Evolutionary conservation across 2,113 vertebrate genomes (phyloP).

Genomic region (Plectropomus leopardus): DNA sequence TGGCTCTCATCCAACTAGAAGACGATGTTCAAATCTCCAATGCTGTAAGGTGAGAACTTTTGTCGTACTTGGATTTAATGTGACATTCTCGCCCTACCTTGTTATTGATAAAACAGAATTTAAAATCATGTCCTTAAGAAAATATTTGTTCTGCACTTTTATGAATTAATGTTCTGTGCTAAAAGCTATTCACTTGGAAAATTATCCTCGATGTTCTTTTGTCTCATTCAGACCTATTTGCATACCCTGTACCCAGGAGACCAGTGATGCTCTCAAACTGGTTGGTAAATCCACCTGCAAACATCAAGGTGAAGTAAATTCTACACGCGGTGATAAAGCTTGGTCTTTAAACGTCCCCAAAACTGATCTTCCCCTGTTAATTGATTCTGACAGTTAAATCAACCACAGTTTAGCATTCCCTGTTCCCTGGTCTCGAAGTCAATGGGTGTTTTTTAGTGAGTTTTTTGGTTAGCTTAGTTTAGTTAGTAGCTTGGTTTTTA

Average conservation of each 20-base stretch:
- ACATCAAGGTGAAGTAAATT: constrained; percentile 75
- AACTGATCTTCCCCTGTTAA: not conserved
- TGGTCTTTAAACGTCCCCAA: not conserved
- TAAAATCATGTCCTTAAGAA: not conserved
- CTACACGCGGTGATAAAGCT: not conserved
- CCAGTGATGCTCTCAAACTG: constrained; percentile 75
- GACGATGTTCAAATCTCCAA: constrained; percentile 14
- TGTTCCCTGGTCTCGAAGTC: no score
- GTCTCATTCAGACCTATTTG: constrained; percentile 80
- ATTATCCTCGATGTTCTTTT: constrained; percentile 2
- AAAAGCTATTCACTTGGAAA: not conserved
- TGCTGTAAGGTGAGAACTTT: constrained; percentile 33
- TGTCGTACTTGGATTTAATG: not conserved
- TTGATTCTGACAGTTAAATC: not conserved
- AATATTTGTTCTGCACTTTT: not conserved
- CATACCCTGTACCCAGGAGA: constrained; percentile 83
- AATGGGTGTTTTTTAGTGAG: no score
- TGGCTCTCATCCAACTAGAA: constrained; percentile 80
- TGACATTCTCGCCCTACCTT: not conserved
- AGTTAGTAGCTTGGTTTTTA: no score
- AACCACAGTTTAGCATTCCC: no score
- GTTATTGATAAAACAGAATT: not conserved
- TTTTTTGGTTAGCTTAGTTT: no score
- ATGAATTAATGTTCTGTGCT: not conserved
- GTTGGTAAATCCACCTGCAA: constrained; percentile 58